Evolutionary conservation across 2,888 invertebrate species (phyloP).

Genomic region (Dicyrtomina minuta): DNA sequence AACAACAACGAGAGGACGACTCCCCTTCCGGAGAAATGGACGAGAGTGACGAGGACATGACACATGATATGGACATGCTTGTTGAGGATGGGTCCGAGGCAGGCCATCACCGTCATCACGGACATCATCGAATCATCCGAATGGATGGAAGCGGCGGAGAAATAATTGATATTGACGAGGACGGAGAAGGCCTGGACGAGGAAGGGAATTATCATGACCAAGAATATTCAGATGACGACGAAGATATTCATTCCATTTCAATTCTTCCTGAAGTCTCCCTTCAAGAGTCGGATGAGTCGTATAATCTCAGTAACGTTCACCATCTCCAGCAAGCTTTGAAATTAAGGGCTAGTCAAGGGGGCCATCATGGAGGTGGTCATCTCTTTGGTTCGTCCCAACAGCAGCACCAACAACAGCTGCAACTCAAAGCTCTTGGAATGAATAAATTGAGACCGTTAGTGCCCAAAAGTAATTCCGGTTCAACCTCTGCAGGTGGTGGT

Average conservation of each 20-base stretch:
- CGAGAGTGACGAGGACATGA: conserved; percentile 31
- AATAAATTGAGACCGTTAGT: conserved; percentile 45
- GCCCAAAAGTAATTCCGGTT: conserved; percentile 38
- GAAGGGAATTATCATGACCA: conserved; percentile 28
- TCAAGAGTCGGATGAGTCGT: conserved; percentile 50
- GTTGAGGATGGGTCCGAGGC: neutral
- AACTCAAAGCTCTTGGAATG: conserved; percentile 17
- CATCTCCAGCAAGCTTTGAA: conserved; percentile 42
- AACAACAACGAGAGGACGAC: neutral
- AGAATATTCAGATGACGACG: conserved; percentile 45
- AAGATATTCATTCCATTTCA: conserved; percentile 45
- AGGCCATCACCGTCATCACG: neutral
- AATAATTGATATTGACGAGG: conserved; percentile 20
- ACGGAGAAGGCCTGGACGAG: conserved; percentile 3
- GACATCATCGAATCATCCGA: neutral
- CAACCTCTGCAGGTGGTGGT: conserved; percentile 33
- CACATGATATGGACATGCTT: conserved; percentile 41
- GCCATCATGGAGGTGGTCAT: too few species aligned
- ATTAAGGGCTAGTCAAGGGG: conserved; percentile 31
- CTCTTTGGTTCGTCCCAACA: neutral
- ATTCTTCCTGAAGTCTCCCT: conserved; percentile 52
- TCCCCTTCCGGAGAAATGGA: conserved; percentile 12
- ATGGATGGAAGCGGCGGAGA: conserved; percentile 1
- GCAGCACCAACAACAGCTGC: neutral
- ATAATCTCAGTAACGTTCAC: conserved; percentile 43